These are phyloP conservation scores for Conomelus anceps DNA, from an alignment of 2,888 invertebrate species.

Conservation along the genomic window DNA sequence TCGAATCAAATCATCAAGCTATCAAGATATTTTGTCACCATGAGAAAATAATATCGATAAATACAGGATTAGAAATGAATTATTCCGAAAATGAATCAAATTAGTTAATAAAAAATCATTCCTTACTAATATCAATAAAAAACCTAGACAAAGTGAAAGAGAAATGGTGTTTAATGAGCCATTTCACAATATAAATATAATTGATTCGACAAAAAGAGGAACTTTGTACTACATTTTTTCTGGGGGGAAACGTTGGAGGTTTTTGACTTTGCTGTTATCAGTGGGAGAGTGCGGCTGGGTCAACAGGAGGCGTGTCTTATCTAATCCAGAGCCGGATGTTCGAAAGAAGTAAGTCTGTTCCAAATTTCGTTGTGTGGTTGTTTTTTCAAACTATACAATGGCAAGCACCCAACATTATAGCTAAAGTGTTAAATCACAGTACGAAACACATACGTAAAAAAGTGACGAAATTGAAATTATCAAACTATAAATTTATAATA, in stretches of 20 bases:
- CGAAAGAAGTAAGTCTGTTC: not conserved
- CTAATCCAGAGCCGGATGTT: not conserved
- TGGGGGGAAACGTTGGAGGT: not conserved
- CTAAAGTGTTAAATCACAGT: too few species aligned
- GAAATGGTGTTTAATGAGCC: not conserved
- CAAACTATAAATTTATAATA: too few species aligned
- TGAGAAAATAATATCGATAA: too few species aligned
- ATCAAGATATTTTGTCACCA: too few species aligned
- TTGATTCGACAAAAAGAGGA: not conserved
- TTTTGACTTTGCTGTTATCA: not conserved
- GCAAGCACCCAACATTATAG: too few species aligned
- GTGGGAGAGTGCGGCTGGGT: not conserved
- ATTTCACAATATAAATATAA: not conserved
- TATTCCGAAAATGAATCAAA: too few species aligned
- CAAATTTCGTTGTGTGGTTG: too few species aligned
- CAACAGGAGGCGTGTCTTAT: not conserved
- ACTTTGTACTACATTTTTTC: not conserved
- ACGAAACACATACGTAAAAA: too few species aligned
- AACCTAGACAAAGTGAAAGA: not conserved
- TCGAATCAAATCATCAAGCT: too few species aligned
- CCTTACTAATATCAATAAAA: not conserved
- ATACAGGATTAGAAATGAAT: too few species aligned
- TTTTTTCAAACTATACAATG: too few species aligned
- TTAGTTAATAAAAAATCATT: not conserved
- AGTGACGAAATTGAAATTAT: too few species aligned